Conservation (phyloP, 2,888 invertebrate genomes). For the Hydriomena furcata region DNA sequence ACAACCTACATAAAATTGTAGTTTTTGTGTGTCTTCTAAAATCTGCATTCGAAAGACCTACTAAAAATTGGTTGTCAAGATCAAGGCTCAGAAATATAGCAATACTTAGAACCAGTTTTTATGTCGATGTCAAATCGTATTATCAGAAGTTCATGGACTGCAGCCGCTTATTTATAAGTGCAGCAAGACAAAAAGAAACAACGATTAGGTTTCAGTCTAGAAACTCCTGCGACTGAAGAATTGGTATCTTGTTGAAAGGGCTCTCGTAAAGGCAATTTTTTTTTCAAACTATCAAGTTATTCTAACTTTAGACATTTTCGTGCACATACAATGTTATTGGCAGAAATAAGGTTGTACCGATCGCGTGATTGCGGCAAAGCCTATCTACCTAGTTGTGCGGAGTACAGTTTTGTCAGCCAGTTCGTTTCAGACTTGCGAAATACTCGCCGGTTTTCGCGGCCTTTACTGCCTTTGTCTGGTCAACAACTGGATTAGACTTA, state of each 20-base stretch:
- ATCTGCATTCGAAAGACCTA: constrained; percentile 14
- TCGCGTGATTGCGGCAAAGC: constrained; percentile 75
- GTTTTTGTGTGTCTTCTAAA: constrained; percentile 30
- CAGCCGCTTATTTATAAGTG: background rate
- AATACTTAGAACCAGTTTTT: constrained; percentile 12
- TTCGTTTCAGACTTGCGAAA: constrained; percentile 70
- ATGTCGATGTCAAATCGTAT: constrained; percentile 4
- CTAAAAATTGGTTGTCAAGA: constrained; percentile 20
- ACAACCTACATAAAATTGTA: constrained; percentile 33
- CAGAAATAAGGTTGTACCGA: constrained; percentile 54
- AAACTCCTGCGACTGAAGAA: background rate
- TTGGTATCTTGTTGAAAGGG: background rate
- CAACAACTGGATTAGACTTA: constrained; percentile 31
- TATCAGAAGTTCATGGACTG: constrained; percentile 9
- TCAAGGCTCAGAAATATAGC: constrained; percentile 13
- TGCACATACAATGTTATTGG: constrained; percentile 55
- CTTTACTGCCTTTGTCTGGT: constrained; percentile 34
- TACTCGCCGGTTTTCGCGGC: constrained; percentile 56
- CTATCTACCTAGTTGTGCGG: constrained; percentile 71
- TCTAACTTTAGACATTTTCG: constrained; percentile 40
- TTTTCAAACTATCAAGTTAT: constrained; percentile 24
- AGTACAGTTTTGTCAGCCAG: constrained; percentile 66
- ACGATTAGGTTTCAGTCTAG: background rate
- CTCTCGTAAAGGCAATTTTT: constrained; percentile 33
- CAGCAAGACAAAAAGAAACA: background rate